Evolutionary conservation across 2,888 invertebrate genomes (phyloP), one percentile per base, ranked within the genome.

Genomic region (Synergus umbraculus): DNA sequence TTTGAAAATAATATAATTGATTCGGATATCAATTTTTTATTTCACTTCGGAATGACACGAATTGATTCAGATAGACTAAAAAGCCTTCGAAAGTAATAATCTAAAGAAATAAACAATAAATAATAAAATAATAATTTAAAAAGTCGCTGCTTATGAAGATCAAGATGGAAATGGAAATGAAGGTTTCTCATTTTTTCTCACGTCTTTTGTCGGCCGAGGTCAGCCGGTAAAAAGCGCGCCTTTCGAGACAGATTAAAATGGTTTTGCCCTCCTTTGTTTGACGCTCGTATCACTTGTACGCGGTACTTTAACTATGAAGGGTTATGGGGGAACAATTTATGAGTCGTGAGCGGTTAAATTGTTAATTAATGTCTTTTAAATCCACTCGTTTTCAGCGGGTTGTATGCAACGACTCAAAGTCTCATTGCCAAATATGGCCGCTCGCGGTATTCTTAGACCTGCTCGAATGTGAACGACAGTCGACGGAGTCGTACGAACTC

Each of bases 361-460:
- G 43, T 41, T 43, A 65, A 43, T 65, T 37, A 43, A 65, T 65
- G 65, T 15, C 41, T 65, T 41, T 65, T 65, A 44, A 67, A 73
- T 73, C 10, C 37, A 15, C 15, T 37, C 37, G 37, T 73, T 73
- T 73, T 73, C 46, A 73, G 54, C 49, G n/a, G 54, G 29, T 73
- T 73, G 29, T 41, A 29, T 73, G 73, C 78, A 85, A 84, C 85
- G 87, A 87, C 87, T 87, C 86, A 88, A 88, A 87, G 85, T 89
- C 89, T 86, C 91, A 92, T 91, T 91, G 89, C 92, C 92, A 91
- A 92, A 92, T 92, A 92, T 91, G 92, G 92, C 90, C 87, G 88
- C 87, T 88, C 88, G 88, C 85, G 91, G 86, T 92, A 92, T 92
- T 92, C 91, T 92, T 92, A 91, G 92, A 87, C 85, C 87, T 78